Base-by-base conservation (phyloP, 2,113 vertebrate species). In the Capreolus pygargus region DNA sequence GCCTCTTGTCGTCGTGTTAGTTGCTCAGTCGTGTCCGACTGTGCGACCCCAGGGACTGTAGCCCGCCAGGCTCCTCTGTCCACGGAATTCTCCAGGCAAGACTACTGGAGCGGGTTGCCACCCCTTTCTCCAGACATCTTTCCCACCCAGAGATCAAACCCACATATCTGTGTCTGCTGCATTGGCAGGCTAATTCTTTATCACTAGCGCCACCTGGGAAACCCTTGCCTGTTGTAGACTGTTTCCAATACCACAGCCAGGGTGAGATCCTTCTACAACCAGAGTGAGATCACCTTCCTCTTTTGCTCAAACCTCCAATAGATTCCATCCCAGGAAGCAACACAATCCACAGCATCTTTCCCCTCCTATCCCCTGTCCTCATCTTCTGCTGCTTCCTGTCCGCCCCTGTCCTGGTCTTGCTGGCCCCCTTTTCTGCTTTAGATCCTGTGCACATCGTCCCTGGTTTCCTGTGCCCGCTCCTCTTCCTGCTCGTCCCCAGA, bases 271-370 rank as follows among this genome's bases (percentile, higher is more conserved):
- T 89, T 91, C 57, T 15, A 21, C 64, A 82, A 36, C 23, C 17
- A 4, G 27, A 91, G 36, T 61, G 52, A 67, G 23, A 39, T 57
- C 21, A 30, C 39, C 28, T 30, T 64, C 27, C 50, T 76, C 78
- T 88, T 95, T 93, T 79, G 30, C 74, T 86, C 17, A 89, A 86
- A 94, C 83, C n/a, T 55, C 15, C 17, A 67, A 1, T 8, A 52
- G 33, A 27, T 91, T 83, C 33, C 1, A 39, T 33, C 25, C 55
- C 79, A 50, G 55, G 70, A 55, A 70, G 7, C 25, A 78, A 33
- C 17, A 33, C 13, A 14, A 1, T 39, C 8, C 27, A 2, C 3
- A 54, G 7, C 36, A 11, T 83, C 16, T 79, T 4, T 70, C 17
- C 11, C 33, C 21, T 36, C 5, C 47, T 17, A 27, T 50, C 3